phyloP scores from a whole-genome alignment of 1,140 invertebrate genomes.

The Sitodiplosis mosellana region DNA sequence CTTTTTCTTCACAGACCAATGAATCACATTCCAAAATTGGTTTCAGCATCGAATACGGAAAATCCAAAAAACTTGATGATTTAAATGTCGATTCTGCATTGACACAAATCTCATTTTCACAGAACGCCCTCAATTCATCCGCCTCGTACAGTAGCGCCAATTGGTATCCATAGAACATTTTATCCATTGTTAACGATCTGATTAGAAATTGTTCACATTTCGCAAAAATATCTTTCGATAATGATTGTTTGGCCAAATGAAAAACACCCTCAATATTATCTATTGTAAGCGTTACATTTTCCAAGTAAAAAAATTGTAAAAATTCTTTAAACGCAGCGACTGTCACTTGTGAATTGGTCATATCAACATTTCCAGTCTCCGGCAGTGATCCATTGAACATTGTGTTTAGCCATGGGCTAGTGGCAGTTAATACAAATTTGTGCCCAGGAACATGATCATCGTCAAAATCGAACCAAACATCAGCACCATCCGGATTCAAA shows the following conservation, averaged over 20 bases:
- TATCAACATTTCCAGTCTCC: background rate
- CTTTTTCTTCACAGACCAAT: background rate
- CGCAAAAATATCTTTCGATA: background rate
- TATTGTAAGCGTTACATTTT: background rate
- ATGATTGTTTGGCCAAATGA: background rate
- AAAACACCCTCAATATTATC: background rate
- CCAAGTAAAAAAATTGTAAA: background rate
- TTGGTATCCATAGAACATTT: background rate
- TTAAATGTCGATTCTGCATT: too few species aligned
- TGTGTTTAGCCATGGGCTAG: background rate
- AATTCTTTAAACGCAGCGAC: background rate
- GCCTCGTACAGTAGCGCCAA: background rate
- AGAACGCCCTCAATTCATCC: background rate
- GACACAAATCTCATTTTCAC: background rate
- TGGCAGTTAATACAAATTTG: background rate
- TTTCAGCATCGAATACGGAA: too few species aligned
- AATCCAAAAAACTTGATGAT: too few species aligned
- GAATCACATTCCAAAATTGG: background rate
- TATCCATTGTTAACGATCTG: background rate
- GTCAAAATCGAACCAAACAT: background rate
- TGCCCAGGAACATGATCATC: background rate
- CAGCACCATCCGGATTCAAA: background rate
- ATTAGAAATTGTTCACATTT: background rate
- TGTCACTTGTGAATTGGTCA: background rate
- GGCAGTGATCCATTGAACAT: background rate